Evolutionary conservation across 2,888 invertebrate species (phyloP).

Genomic region (Agrotis segetum): DNA sequence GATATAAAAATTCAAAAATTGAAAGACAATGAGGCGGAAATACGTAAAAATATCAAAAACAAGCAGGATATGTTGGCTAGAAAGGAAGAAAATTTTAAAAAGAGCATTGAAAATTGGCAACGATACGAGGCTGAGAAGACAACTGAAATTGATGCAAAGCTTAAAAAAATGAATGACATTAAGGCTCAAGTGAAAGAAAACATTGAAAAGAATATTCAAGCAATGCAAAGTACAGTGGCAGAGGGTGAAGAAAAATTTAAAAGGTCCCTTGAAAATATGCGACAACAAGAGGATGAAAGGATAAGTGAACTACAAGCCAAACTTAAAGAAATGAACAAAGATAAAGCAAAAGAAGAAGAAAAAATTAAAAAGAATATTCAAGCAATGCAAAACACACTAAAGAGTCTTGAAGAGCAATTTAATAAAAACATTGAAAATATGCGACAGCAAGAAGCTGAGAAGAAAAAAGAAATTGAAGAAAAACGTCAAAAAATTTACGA

Average conservation of each 20-base stretch:
- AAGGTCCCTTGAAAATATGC: neutral
- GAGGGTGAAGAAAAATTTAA: neutral
- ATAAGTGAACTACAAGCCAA: neutral
- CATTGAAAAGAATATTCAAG: neutral
- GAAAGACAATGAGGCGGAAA: neutral
- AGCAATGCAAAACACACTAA: neutral
- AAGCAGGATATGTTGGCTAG: neutral
- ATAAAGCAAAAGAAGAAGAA: too few species aligned
- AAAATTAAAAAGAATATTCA: too few species aligned
- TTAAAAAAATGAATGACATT: neutral
- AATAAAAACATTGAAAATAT: neutral
- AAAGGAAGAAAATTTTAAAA: conserved; percentile 9
- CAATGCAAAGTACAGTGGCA: too few species aligned
- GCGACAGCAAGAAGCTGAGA: neutral
- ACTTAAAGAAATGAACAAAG: neutral
- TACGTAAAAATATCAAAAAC: neutral
- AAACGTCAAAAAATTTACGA: neutral
- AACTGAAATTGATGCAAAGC: neutral
- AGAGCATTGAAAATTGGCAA: neutral
- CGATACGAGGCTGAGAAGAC: neutral
- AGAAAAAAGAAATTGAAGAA: neutral
- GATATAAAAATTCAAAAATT: neutral
- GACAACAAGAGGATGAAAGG: neutral
- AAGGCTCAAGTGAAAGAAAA: neutral
- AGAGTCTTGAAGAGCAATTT: neutral